Evolutionary conservation across 1,140 invertebrate genomes (phyloP).

Genomic region (Brachionus paranguensis): DNA sequence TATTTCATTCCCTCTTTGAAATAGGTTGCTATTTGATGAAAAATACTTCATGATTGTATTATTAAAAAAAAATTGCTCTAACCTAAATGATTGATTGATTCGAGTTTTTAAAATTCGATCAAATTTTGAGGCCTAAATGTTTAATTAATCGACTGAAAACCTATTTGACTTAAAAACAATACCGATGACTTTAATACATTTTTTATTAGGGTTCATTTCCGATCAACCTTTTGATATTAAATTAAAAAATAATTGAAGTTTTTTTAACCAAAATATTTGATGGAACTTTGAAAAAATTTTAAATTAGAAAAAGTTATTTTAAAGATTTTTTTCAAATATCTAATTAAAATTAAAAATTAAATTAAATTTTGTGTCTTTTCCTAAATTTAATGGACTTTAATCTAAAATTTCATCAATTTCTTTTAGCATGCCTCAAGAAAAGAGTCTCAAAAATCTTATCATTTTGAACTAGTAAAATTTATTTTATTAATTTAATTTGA

Average conservation of each 20-base stretch:
- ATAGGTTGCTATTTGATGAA: neutral
- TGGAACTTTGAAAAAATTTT: neutral
- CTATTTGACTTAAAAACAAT: neutral
- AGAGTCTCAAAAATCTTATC: too few relatives aligned
- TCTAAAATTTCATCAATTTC: too few relatives aligned
- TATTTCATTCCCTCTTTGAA: neutral
- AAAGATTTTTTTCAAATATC: neutral
- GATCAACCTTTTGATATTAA: neutral
- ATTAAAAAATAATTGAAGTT: too few relatives aligned
- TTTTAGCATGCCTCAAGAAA: neutral
- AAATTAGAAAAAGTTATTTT: too few relatives aligned
- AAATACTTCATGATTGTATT: neutral
- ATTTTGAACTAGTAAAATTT: too few relatives aligned
- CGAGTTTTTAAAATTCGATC: neutral
- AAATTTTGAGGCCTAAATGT: neutral
- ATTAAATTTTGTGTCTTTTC: too few relatives aligned
- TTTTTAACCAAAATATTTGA: neutral
- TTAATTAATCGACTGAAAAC: neutral
- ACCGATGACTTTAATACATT: neutral
- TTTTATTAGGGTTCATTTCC: neutral
- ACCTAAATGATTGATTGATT: neutral
- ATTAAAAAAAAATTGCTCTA: neutral
- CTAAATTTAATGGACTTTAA: too few relatives aligned
- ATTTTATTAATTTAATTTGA: neutral
- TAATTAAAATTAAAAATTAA: too few relatives aligned